Evolutionary conservation across 2,113 vertebrate genomes (phyloP), one percentile per base, ranked within the genome.

Genomic region (Saccopteryx leptura): DNA sequence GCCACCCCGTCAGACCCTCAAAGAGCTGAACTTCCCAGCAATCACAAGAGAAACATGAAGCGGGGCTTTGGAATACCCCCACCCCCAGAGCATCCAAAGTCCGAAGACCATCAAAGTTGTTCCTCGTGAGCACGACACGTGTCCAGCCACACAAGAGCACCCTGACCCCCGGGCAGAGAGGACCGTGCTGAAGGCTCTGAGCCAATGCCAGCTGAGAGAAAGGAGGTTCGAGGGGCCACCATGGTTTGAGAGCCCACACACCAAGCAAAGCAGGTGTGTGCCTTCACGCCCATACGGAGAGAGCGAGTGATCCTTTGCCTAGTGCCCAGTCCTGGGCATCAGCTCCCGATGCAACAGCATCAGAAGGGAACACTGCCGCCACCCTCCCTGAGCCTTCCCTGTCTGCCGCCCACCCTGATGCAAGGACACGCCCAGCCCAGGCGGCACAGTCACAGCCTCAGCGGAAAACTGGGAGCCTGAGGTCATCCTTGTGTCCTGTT

Each of bases 21-120:
- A 2, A 13, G 7, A 21, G 26, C 26, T 48, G 7, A 5, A 3
- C 4, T 19, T 7, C 52, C 23, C 39, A 0, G 13, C 33, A 18
- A 15, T 58, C 17, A 1, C 11, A 65, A 66, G 50, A 56, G 7
- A 23, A 31, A 46, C 50, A 21, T 9, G n/a, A 66, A 56, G 48
- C 8, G 1, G 11, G 28, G 11, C 28, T 1, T 13, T 33, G 48
- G 48, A 24, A 7, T 1, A 0, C 31, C 21, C 7, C 0, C 21
- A 33, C 13, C 9, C 3, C 1, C n/a, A 0, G 39, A 5, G 24
- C n/a, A 17, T 28, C 52, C 56, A 52, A n/a, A 71, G n/a, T 8
- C 23, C 39, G n/a, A 50, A 19, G 83, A 71, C 66, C n/a, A 12
- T 19, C 18, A 18, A 39, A 26, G 18, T 71, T 10, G 1, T n/a